Evolutionary conservation across 2,113 vertebrate species (phyloP), one percentile per base, ranked within the genome.

Genomic region (Barnardius zonarius): DNA sequence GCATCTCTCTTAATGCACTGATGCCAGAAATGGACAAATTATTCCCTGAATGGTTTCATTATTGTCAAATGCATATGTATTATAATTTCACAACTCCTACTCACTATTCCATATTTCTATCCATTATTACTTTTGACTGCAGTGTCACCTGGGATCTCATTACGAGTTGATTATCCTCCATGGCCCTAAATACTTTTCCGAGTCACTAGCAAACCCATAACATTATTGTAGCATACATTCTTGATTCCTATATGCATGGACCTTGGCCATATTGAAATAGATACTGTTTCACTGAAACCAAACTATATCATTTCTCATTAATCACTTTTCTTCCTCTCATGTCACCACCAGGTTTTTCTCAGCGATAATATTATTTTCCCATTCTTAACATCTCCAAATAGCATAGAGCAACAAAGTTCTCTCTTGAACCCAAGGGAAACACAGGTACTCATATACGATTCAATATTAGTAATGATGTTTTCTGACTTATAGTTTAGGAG

Each of bases 81-180:
- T 92, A 78, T 63, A 51, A 86, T 88, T 49, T 95, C 79, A 75
- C 16, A 75, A 61, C 73, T 93, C 79, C 51, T 61, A 78, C 57
- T 89, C 73, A 55, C 35, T 73, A 28, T 86, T 79, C 81, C 62
- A n/a, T 86, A 51, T 77, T 78, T 63, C 73, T 90, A 74, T 39
- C 43, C 61, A 69, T 92, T 92, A 82, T 86, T 91, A 69, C 61
- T 95, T 93, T 89, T 81, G 69, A 82, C 77, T 87, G 39, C 61
- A 37, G 8, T 82, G 83, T 84, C 94, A 93, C 77, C 33, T 91
- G 93, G 91, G 93, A 96, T 64, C 81, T 96, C 83, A 72, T 95
- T 95, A 96, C 75, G 74, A 86, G 55, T 6, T 84, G 55, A 88
- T 95, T 92, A 92, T 75, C 86, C 52, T n/a, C 55, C 39, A 72